phyloP scores from a whole-genome alignment of 2,113 vertebrate genomes.

The Helogale parvula region DNA sequence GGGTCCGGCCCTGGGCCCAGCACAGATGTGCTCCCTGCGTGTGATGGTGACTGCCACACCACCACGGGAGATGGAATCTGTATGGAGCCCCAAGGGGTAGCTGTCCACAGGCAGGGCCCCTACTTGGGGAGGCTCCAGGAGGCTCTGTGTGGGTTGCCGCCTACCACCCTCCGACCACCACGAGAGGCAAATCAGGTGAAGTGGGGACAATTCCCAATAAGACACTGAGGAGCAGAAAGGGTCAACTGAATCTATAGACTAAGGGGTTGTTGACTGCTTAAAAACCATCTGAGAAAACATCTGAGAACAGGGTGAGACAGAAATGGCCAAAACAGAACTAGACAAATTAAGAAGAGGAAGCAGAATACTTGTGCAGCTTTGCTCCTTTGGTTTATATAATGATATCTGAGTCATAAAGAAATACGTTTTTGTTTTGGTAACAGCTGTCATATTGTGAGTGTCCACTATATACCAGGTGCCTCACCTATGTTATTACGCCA shows the following conservation, averaged over 20 bases:
- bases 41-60: too few relatives aligned
- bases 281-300: neutral
- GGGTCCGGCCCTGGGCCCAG: neutral
- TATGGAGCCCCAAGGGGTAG: neutral
- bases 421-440: neutral
- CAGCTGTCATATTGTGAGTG: neutral
- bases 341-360: neutral
- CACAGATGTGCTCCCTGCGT: neutral
- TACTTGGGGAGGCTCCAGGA: neutral
- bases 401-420: neutral
- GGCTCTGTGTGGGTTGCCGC: neutral
- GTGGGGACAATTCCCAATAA: neutral
- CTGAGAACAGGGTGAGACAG: neutral
- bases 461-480: neutral
- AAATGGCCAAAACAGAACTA: neutral
- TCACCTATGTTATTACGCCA: neutral
- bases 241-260: neutral
- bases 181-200: neutral
- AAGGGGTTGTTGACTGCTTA: neutral
- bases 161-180: too few relatives aligned
- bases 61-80: rapidly evolving
- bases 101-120: neutral
- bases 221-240: neutral
- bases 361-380: neutral
- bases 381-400: neutral